Evolutionary conservation across 2,113 vertebrate species (phyloP).

Genomic region (Dendrocopos noguchii): DNA sequence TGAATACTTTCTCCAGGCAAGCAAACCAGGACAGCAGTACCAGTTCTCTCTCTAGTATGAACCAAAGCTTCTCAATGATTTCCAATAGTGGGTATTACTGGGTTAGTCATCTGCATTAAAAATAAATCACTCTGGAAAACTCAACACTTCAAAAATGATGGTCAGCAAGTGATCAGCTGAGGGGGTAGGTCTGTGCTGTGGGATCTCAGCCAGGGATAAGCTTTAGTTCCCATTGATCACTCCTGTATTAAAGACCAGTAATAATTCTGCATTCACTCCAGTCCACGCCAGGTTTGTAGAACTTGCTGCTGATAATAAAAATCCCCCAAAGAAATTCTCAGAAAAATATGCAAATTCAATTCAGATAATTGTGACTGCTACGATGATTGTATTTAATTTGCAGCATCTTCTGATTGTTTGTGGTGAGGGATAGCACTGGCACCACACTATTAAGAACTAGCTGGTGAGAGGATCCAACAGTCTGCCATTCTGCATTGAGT

Average conservation of each 20-base stretch:
- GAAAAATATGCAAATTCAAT: slow-evolving; percentile 5
- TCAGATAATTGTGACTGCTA: not conserved
- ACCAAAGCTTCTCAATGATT: not conserved
- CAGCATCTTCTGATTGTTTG: not conserved
- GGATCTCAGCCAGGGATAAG: not conserved
- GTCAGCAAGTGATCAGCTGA: not conserved
- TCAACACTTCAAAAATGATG: not conserved
- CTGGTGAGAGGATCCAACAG: slow-evolving; percentile 8
- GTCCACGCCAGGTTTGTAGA: not conserved
- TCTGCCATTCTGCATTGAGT: slow-evolving; percentile 12
- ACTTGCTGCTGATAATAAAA: slow-evolving; percentile 18
- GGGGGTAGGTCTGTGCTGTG: accelerated
- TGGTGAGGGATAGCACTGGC: not conserved
- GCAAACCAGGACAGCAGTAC: not conserved
- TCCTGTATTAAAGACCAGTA: not conserved
- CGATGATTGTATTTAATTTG: slow-evolving; percentile 21
- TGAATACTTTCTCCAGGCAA: not conserved
- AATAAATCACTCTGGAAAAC: not conserved
- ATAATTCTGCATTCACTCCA: not conserved
- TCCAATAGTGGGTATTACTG: not conserved
- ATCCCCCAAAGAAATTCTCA: not conserved
- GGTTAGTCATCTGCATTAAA: not conserved
- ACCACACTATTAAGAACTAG: slow-evolving; percentile 6
- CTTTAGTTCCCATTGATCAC: not conserved
- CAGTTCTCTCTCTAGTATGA: not conserved